Evolutionary conservation across 1,140 invertebrate genomes (phyloP).

Genomic region (Drosophila yakuba): DNA sequence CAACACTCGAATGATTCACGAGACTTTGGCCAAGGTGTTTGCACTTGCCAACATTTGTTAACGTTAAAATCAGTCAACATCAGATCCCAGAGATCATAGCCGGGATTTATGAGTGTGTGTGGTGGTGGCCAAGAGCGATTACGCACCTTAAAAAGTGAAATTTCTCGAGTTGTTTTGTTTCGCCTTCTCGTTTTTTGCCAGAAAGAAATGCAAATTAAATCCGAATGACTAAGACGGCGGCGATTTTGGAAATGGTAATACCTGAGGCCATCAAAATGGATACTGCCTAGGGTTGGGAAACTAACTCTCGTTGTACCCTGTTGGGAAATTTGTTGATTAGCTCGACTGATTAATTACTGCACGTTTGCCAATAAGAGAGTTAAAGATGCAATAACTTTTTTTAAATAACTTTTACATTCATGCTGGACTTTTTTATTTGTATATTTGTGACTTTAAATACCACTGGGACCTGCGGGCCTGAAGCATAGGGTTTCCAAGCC

Average conservation of each 20-base stretch:
- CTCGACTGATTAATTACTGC: too few relatives aligned
- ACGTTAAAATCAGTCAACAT: slow-evolving; percentile 10
- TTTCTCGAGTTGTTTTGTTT: slow-evolving; percentile 68
- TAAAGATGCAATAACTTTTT: not conserved
- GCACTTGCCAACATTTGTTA: slow-evolving; percentile 41
- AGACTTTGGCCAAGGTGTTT: slow-evolving; percentile 33
- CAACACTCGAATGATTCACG: slow-evolving; percentile 51
- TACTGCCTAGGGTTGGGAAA: slow-evolving; percentile 21
- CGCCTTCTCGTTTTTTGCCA: slow-evolving; percentile 51
- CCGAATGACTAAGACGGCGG: slow-evolving; percentile 37
- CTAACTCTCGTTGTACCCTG: not conserved
- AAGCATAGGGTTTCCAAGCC: slow-evolving; percentile 29
- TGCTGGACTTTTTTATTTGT: not conserved
- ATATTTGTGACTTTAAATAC: slow-evolving; percentile 8
- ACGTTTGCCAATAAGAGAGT: not conserved
- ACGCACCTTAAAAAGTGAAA: slow-evolving; percentile 83
- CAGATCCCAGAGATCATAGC: slow-evolving; percentile 17
- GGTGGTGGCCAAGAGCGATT: slow-evolving; percentile 62
- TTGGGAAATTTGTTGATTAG: not conserved
- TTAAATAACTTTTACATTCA: not conserved
- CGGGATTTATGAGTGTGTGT: slow-evolving; percentile 22
- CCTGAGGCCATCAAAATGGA: slow-evolving; percentile 31
- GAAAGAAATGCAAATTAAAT: slow-evolving; percentile 57
- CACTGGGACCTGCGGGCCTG: not conserved
- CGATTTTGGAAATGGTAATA: slow-evolving; percentile 28